phyloP scores from a whole-genome alignment of 2,113 vertebrate genomes.

The Columbina picui region DNA sequence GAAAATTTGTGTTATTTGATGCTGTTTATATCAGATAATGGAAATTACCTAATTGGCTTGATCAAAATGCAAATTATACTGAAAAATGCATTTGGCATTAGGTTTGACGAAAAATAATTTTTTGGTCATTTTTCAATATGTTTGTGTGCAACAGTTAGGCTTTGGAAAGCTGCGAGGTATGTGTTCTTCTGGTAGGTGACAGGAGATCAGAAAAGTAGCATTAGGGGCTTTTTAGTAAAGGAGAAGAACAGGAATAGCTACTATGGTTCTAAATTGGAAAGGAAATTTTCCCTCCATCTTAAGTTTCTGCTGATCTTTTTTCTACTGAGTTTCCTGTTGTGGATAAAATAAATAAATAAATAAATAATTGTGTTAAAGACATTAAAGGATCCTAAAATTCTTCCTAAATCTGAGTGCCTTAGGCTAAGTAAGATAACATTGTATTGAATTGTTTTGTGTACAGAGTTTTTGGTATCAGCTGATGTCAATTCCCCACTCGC shows the following conservation, averaged over 20 bases:
- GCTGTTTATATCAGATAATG: background rate
- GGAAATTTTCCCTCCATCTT: background rate
- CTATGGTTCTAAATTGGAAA: background rate
- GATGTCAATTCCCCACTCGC: background rate
- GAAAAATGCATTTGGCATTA: background rate
- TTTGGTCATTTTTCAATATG: background rate
- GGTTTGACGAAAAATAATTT: background rate
- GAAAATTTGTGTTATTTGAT: background rate
- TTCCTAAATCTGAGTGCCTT: background rate
- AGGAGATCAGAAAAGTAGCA: background rate
- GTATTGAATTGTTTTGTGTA: background rate
- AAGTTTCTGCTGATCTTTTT: background rate
- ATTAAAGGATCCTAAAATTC: background rate
- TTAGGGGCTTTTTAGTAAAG: background rate
- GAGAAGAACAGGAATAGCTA: background rate
- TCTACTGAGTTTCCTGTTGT: background rate
- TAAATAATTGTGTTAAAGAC: background rate
- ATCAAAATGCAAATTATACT: background rate
- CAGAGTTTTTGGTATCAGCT: background rate
- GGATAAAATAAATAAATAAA: background rate
- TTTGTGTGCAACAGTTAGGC: background rate
- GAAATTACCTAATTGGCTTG: background rate
- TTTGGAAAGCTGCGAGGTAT: background rate
- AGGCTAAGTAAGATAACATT: background rate
- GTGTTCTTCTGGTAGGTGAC: background rate